These are phyloP conservation scores for Tolypeutes matacus DNA, from an alignment of 2,797 vertebrate species.

Conservation along the genomic window DNA sequence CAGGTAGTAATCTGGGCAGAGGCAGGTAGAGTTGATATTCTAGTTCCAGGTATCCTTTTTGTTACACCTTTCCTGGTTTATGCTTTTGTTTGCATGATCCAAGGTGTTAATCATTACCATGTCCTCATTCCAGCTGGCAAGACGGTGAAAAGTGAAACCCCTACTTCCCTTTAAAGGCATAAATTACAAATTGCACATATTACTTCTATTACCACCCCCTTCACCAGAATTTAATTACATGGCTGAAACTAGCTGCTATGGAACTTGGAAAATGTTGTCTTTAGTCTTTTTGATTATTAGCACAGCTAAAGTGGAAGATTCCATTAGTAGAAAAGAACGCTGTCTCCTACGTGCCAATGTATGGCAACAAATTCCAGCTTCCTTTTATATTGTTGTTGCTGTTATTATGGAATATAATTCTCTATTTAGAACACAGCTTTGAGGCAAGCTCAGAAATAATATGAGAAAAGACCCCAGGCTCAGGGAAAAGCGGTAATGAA, in stretches of 20 bases:
- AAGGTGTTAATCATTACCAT: constrained; percentile 54
- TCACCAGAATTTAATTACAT: not conserved
- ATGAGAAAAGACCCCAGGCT: not conserved
- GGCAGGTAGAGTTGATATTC: not conserved
- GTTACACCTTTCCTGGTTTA: not conserved
- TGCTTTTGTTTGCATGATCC: not conserved
- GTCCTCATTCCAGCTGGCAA: not conserved
- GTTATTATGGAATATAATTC: not conserved
- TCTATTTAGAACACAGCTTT: not conserved
- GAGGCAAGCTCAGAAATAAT: not conserved
- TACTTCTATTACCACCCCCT: not conserved
- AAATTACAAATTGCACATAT: not conserved
- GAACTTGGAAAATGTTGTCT: not conserved
- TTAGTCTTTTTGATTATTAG: not conserved
- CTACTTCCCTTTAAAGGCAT: not conserved
- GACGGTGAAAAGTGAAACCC: not conserved
- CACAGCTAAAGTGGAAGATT: not conserved
- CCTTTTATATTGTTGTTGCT: not conserved
- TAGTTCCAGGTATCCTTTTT: not conserved
- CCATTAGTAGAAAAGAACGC: not conserved
- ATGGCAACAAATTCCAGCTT: not conserved
- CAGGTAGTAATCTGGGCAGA: not conserved
- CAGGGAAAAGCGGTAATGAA: not conserved
- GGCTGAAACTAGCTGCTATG: not conserved
- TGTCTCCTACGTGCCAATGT: not conserved